Percentiles rank a stretch among this genome's conserved stretches.
phyloP scores from a whole-genome alignment of 1,140 invertebrate species.

The Drosophila grimshawi region DNA sequence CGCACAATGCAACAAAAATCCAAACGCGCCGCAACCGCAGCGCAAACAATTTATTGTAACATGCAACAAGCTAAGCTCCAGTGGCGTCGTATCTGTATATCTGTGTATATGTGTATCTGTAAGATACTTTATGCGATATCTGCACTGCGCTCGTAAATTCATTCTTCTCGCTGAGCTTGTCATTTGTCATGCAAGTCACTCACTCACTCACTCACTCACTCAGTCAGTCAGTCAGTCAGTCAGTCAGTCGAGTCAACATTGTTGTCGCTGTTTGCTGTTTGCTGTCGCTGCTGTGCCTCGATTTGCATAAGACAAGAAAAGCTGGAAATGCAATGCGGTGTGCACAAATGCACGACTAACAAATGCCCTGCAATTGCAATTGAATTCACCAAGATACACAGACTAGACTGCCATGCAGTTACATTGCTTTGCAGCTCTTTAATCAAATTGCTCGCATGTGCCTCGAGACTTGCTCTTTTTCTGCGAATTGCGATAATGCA shows the following conservation, averaged over 20 bases:
- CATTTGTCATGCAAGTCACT: constrained; percentile 71
- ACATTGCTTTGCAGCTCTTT: not conserved
- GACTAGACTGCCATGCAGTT: too few species aligned
- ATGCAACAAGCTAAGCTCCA: constrained; percentile 44
- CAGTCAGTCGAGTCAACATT: constrained; percentile 48
- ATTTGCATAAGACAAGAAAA: constrained; percentile 59
- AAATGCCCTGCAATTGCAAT: constrained; percentile 27
- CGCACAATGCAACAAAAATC: constrained; percentile 21
- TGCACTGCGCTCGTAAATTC: constrained; percentile 77
- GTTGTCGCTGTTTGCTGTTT: constrained; percentile 20
- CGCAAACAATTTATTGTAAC: constrained; percentile 43
- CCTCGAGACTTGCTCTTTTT: not conserved
- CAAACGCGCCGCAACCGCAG: constrained; percentile 32
- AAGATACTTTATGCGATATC: constrained; percentile 79
- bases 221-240: constrained; percentile 33
- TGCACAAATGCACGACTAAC: not conserved
- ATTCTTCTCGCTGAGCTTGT: constrained; percentile 46
- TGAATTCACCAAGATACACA: too few species aligned
- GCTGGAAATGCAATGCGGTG: constrained; percentile 9
- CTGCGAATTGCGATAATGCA: too few species aligned
- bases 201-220: constrained; percentile 55
- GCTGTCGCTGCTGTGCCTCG: constrained; percentile 26
- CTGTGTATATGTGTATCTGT: constrained; percentile 40
- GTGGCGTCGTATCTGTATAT: not conserved
- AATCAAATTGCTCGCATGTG: too few species aligned